Evolutionary conservation across 2,888 invertebrate genomes (phyloP), one percentile per base, ranked within the genome.

Genomic region (Aspidiotus destructor): DNA sequence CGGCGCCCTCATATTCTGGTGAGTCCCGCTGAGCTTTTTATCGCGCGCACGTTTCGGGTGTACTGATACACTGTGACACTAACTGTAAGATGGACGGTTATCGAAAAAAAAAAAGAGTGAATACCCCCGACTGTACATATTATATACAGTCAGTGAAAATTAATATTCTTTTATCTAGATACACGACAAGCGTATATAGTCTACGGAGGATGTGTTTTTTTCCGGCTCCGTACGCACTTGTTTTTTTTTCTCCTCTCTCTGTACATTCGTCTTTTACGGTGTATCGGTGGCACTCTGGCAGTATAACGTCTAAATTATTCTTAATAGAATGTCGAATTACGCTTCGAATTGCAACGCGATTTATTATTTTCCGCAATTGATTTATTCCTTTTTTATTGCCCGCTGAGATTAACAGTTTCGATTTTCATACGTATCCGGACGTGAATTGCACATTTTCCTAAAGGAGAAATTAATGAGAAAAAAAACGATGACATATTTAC

Each of bases 11-110:
- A 64, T 64, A 55, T 64, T 64, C 55, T 55, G 55, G 64, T 55
- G 64, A 54, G 55, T 64, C 64, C 64, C 41, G 64, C 64, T 64
- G 64, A 64, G 64, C 64, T 55, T 64, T 64, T 64, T 64, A 64
- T 64, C 64, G 64, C 64, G 64, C 62, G 53, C 64, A 54, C 64
- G 53, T 44, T 54, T 64, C 64, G 54, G 64, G 40, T 53, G 52
- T 41, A 61, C 41, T n/a, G 52, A n/a, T 60, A 60, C 61, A 61
- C 15, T 11, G 44, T 10, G 15, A 16, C 57, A 11, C 57, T 11
- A 15, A 11, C 11, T n/a, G 11, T n/a, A 10, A 60, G 17, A 16
- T 41, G 16, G 42, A 41, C 17, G 9, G n/a, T 17, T 44, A 62
- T 60, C 44, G 44, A 15, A 61, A 61, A 62, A 40, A 62, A 52